Conservation (phyloP, 2,797 vertebrate species). For the Clamator glandarius region DNA sequence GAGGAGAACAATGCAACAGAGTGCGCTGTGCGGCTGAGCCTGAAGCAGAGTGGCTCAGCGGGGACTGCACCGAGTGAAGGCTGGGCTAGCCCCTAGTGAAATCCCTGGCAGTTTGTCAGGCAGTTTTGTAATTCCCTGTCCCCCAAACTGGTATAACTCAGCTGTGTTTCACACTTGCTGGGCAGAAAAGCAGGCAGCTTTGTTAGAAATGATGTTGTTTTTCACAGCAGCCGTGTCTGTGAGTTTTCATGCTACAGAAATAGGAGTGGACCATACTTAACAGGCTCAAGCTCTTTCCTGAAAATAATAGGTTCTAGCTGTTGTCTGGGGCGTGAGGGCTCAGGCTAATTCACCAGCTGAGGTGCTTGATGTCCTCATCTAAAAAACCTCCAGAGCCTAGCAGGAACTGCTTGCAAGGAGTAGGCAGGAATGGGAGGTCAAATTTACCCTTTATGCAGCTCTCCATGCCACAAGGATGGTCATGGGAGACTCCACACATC, state of each 20-base stretch:
- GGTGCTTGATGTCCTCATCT: neutral
- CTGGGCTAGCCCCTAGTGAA: neutral
- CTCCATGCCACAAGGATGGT: neutral
- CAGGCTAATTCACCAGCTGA: neutral
- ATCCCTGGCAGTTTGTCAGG: neutral
- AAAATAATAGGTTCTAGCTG: neutral
- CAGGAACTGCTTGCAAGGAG: neutral
- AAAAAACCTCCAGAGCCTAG: neutral
- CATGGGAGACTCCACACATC: neutral
- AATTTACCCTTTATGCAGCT: neutral
- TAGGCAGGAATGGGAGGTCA: neutral
- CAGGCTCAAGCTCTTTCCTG: neutral
- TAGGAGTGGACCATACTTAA: neutral
- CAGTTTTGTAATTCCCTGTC: neutral
- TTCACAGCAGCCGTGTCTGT: neutral
- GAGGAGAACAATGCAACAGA: neutral
- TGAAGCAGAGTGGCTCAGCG: neutral
- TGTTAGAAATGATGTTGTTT: neutral
- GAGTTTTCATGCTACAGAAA: neutral
- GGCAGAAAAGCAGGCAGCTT: neutral
- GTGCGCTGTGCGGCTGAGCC: neutral
- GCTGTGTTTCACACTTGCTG: neutral
- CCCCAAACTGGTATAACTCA: neutral
- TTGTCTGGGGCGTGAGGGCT: neutral
- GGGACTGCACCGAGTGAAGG: neutral